A percentile compares a stretch with the other conserved stretches of the same genome.
These are phyloP conservation scores for Antitype chi DNA, from an alignment of 2,888 invertebrate genomes.

Conservation along the genomic window DNA sequence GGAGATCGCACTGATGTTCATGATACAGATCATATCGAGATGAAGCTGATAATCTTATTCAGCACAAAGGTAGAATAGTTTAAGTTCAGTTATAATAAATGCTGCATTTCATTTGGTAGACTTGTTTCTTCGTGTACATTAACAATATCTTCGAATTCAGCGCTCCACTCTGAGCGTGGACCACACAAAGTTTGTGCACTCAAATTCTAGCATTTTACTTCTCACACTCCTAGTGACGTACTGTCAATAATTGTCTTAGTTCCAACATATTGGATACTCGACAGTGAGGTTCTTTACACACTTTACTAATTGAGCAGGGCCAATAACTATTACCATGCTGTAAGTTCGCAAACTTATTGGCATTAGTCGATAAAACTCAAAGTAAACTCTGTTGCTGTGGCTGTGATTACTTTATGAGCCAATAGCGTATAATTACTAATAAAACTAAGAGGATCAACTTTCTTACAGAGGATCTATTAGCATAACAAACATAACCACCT, in stretches of 20 bases:
- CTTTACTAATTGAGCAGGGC: neutral
- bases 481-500: no score
- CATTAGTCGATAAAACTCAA: neutral
- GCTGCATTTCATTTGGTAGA: neutral
- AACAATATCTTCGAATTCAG: neutral
- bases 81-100: slow-evolving; percentile 17
- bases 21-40: slow-evolving; percentile 51
- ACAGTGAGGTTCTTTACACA: neutral
- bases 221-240: neutral
- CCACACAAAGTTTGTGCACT: neutral
- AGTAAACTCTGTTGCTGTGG: no score
- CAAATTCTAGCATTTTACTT: neutral
- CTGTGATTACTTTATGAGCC: neutral
- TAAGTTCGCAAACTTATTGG: neutral
- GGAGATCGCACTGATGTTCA: slow-evolving; percentile 35
- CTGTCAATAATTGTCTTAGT: neutral
- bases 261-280: neutral
- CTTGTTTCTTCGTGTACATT: neutral
- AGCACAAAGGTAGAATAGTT: slow-evolving; percentile 36
- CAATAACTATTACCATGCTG: neutral
- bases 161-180: neutral
- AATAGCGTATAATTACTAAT: neutral
- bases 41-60: slow-evolving; percentile 49
- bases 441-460: neutral
- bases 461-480: no score